phyloP scores from a whole-genome alignment of 1,140 invertebrate species.

The Antheraea mylitta region DNA sequence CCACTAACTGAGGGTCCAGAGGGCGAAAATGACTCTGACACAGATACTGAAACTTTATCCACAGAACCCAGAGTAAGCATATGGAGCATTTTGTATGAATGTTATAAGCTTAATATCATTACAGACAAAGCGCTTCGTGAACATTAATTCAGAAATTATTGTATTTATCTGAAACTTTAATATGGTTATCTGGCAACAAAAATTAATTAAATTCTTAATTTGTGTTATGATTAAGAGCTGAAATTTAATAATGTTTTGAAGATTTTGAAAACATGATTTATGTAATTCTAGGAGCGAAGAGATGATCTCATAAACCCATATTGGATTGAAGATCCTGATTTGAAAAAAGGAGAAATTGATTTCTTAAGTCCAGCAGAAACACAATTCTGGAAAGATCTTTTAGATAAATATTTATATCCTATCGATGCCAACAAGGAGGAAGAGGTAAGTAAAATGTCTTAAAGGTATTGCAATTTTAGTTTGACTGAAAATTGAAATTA shows the following conservation, averaged over 20 bases:
- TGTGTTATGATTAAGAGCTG: too few species aligned
- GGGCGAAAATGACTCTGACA: constrained; percentile 79
- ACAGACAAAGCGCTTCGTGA: too few species aligned
- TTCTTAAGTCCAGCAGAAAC: constrained; percentile 90
- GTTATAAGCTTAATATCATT: too few species aligned
- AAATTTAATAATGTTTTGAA: background rate
- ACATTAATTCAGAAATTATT: too few species aligned
- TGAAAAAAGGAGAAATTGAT: constrained; percentile 94
- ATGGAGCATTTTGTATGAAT: background rate
- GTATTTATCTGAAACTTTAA: too few species aligned
- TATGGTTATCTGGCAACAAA: too few species aligned
- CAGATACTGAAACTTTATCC: constrained; percentile 86
- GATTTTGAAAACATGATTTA: background rate
- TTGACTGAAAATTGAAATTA: background rate
- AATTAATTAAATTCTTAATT: too few species aligned
- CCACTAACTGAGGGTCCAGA: constrained; percentile 83
- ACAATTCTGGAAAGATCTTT: constrained; percentile 95
- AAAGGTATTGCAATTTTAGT: background rate
- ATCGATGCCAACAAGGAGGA: constrained; percentile 95
- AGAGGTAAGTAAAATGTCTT: constrained; percentile 83
- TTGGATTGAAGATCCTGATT: constrained; percentile 95
- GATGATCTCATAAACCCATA: constrained; percentile 94
- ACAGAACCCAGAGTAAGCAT: constrained; percentile 80
- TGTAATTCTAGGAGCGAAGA: constrained; percentile 81
- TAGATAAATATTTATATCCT: constrained; percentile 96